phyloP scores from a whole-genome alignment of 2,888 invertebrate genomes.

The Epinotia bilunana region DNA sequence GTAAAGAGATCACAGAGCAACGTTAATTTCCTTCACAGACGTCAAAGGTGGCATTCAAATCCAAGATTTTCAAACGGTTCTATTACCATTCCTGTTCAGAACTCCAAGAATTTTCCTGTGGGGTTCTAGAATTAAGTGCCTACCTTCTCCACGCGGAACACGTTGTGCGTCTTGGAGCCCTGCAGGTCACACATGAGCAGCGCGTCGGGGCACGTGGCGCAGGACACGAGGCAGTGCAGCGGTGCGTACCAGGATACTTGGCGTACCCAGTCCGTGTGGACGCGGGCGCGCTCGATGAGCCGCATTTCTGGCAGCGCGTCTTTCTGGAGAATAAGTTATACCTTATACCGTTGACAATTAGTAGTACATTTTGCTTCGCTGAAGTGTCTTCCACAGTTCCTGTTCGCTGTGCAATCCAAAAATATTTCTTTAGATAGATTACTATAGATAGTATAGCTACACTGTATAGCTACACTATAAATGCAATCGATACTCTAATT shows the following conservation, averaged over 20 bases:
- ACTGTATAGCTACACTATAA: no score
- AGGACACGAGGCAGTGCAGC: constrained; percentile 88
- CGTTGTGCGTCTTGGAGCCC: constrained; percentile 82
- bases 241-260: constrained; percentile 88
- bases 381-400: no score
- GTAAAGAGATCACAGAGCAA: neutral
- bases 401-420: no score
- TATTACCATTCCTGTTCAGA: neutral
- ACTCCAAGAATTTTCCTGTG: neutral
- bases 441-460: no score
- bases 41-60: neutral
- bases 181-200: constrained; percentile 86
- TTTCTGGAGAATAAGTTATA: constrained; percentile 58
- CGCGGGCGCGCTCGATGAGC: constrained; percentile 81
- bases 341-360: no score
- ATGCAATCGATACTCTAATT: no score
- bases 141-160: constrained; percentile 84
- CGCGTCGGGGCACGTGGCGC: constrained; percentile 85
- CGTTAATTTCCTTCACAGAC: no score
- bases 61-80: neutral
- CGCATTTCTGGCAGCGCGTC: constrained; percentile 78
- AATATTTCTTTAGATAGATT: no score
- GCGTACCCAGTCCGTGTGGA: constrained; percentile 88
- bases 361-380: no score
- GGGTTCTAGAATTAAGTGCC: neutral